Percentiles rank a stretch among this genome's conserved stretches.
phyloP scores from a whole-genome alignment of 2,797 vertebrate species.

The Propithecus deckenii region DNA sequence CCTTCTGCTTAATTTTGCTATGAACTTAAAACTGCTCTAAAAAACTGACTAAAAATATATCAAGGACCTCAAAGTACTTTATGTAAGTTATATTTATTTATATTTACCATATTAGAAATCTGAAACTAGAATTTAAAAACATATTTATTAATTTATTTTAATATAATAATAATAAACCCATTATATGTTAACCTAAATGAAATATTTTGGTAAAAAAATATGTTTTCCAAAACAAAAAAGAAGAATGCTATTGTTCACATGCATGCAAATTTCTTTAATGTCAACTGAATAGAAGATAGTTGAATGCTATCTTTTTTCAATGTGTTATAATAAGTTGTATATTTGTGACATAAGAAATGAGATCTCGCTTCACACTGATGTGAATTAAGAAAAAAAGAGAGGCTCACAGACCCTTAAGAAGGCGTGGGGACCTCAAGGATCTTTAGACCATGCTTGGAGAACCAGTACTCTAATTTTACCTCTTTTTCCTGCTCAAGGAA shows the following conservation, averaged over 20 bases:
- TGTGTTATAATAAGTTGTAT: not conserved
- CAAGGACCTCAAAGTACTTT: not conserved
- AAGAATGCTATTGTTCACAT: not conserved
- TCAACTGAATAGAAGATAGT: not conserved
- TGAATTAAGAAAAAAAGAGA: not conserved
- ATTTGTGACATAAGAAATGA: not conserved
- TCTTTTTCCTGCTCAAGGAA: not conserved
- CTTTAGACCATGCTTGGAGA: not conserved
- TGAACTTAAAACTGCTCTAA: not conserved
- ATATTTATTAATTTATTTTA: not conserved
- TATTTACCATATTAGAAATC: not conserved
- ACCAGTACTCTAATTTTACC: not conserved
- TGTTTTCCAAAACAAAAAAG: not conserved
- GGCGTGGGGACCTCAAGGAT: not conserved
- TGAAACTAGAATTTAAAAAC: not conserved
- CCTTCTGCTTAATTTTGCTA: not conserved
- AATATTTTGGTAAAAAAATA: not conserved
- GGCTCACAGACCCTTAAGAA: not conserved
- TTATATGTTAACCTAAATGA: not conserved
- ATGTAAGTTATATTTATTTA: not conserved
- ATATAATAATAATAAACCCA: not conserved
- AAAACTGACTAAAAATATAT: not conserved
- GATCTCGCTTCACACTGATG: not conserved
- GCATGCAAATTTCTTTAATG: not conserved
- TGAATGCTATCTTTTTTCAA: not conserved